Evolutionary conservation across 2,797 vertebrate genomes (phyloP).

Genomic region (Malurus leucopterus): DNA sequence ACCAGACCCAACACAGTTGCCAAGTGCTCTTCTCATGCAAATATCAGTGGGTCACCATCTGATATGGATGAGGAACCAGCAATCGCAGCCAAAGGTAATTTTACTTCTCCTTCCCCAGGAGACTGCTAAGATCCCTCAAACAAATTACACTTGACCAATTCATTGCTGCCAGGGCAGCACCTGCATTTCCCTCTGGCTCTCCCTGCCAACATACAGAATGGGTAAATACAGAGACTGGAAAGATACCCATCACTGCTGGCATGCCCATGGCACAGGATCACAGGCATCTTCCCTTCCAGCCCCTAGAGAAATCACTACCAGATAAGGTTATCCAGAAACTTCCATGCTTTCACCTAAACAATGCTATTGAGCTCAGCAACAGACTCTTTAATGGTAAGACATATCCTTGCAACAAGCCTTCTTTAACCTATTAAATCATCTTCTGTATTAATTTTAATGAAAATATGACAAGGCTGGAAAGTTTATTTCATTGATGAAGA

Average conservation of each 20-base stretch:
- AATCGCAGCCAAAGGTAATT: not conserved
- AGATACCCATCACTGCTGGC: not conserved
- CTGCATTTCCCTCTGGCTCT: not conserved
- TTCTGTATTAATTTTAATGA: not conserved
- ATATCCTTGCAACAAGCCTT: not conserved
- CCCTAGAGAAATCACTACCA: not conserved
- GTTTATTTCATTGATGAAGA: not conserved
- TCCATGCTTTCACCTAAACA: not conserved
- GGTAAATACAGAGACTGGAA: not conserved
- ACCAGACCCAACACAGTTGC: not conserved
- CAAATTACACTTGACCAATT: not conserved
- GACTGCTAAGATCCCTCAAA: not conserved
- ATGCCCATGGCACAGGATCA: not conserved
- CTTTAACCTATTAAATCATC: not conserved
- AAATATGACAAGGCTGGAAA: not conserved
- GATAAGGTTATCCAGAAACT: not conserved
- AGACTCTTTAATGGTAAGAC: not conserved
- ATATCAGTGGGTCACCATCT: not conserved
- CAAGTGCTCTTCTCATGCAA: not conserved
- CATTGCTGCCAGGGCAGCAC: not conserved
- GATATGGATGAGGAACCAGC: not conserved
- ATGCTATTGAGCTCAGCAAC: not conserved
- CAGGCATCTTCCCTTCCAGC: not conserved
- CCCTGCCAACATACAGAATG: accelerated
- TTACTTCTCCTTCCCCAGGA: not conserved